These are phyloP conservation scores for Aplodontia rufa DNA, from an alignment of 2,113 vertebrate genomes.

Conservation along the genomic window DNA sequence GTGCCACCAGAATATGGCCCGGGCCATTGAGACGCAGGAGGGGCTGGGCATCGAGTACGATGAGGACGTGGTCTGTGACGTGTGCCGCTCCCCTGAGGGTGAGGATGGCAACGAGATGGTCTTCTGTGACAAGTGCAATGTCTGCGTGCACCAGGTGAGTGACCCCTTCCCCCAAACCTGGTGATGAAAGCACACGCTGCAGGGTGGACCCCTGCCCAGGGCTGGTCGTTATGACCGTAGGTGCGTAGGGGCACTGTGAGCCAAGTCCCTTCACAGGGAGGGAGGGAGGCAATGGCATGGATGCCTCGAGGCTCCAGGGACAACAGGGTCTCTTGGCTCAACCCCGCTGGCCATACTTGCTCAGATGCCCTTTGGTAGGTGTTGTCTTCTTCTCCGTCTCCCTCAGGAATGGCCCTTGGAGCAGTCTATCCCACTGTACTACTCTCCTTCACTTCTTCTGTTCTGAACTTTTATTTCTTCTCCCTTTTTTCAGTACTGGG, in stretches of 20 bases:
- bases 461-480: no score
- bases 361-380: no score
- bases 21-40: slow-evolving; percentile 95
- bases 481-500: no score
- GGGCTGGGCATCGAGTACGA: slow-evolving; percentile 98
- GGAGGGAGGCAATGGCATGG: rapidly evolving
- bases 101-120: slow-evolving; percentile 99
- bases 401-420: not conserved
- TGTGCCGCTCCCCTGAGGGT: slow-evolving; percentile 96
- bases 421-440: not conserved
- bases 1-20: slow-evolving; percentile 95
- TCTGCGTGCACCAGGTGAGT: slow-evolving; percentile 97
- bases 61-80: slow-evolving; percentile 97
- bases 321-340: not conserved
- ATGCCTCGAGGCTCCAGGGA: not conserved
- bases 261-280: not conserved
- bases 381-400: not conserved
- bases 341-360: not conserved
- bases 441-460: not conserved
- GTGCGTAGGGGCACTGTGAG: not conserved
- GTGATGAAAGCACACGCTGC: rapidly evolving
- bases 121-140: slow-evolving; percentile 98
- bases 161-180: rapidly evolving
- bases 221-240: not conserved
- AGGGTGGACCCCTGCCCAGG: no score